Percentiles rank a stretch among this genome's conserved stretches.
phyloP scores from a whole-genome alignment of 2,113 vertebrate genomes.

The Calonectris borealis region DNA sequence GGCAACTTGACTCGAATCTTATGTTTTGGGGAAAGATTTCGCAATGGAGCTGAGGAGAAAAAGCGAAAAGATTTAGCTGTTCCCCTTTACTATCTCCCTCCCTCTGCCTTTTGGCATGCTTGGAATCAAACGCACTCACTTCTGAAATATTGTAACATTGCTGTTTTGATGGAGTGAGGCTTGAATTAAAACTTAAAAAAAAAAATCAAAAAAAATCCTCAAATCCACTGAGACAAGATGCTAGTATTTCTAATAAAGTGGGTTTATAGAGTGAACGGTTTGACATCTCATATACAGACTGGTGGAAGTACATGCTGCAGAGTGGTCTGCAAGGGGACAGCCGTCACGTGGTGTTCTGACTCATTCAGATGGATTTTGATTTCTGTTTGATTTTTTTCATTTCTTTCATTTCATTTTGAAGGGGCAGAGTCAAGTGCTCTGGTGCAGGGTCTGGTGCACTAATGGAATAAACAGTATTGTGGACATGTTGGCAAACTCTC shows the following conservation, averaged over 20 bases:
- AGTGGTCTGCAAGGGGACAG: background rate
- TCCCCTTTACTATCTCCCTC: background rate
- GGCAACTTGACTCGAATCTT: constrained; percentile 40
- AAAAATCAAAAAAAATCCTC: background rate
- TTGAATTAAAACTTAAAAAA: background rate
- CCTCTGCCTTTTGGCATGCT: constrained; percentile 5
- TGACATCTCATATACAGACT: constrained; percentile 14
- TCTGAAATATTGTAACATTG: background rate
- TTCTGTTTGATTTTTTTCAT: background rate
- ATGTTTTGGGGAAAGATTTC: constrained; percentile 49
- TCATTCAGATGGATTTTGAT: constrained; percentile 21
- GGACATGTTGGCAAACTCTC: constrained; percentile 34
- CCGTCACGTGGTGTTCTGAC: background rate
- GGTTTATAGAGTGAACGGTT: background rate
- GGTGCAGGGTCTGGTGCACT: background rate
- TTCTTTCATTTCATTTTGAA: constrained; percentile 13
- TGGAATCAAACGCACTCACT: constrained; percentile 14
- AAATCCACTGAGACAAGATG: constrained; percentile 9
- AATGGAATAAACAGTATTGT: constrained; percentile 49
- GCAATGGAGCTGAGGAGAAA: constrained; percentile 24
- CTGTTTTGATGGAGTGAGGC: constrained; percentile 3
- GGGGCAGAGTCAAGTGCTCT: constrained; percentile 33
- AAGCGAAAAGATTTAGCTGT: constrained; percentile 18
- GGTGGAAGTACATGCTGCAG: background rate
- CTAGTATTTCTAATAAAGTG: constrained; percentile 32